These are phyloP conservation scores for Brenthis hecate DNA, from an alignment of 2,888 invertebrate species.

Conservation along the genomic window DNA sequence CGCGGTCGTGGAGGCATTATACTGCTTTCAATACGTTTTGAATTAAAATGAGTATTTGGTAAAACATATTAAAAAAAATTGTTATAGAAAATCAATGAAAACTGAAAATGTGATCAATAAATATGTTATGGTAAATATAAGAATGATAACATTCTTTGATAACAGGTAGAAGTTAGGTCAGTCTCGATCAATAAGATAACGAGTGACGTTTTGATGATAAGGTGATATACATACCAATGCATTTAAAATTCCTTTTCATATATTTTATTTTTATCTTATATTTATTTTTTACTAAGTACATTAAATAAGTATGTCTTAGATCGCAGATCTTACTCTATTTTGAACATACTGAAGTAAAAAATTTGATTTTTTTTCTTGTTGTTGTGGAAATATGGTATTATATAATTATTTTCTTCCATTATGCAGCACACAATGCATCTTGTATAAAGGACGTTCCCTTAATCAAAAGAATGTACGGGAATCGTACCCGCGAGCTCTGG, in stretches of 20 bases:
- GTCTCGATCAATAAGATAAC: constrained; percentile 21
- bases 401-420: too few species aligned
- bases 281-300: constrained; percentile 2
- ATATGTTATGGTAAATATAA: constrained; percentile 10
- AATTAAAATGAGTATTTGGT: too few species aligned
- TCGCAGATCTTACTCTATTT: not conserved
- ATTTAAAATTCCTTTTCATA: constrained; percentile 2
- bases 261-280: constrained; percentile 9
- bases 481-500: too few species aligned
- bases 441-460: too few species aligned
- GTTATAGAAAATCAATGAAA: not conserved
- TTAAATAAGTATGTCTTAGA: constrained; percentile 11
- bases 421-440: too few species aligned
- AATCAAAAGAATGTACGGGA: too few species aligned
- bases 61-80: not conserved
- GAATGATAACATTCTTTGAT: constrained; percentile 8
- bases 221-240: constrained; percentile 1
- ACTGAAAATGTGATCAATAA: not conserved
- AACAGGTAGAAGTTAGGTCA: constrained; percentile 21
- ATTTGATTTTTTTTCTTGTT: not conserved
- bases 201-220: constrained; percentile 10
- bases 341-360: not conserved
- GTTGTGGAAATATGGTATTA: not conserved
- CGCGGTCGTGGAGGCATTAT: too few species aligned
- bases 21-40: too few species aligned